Evolutionary conservation across 2,888 invertebrate species (phyloP).

Genomic region (Thelaira solivaga): DNA sequence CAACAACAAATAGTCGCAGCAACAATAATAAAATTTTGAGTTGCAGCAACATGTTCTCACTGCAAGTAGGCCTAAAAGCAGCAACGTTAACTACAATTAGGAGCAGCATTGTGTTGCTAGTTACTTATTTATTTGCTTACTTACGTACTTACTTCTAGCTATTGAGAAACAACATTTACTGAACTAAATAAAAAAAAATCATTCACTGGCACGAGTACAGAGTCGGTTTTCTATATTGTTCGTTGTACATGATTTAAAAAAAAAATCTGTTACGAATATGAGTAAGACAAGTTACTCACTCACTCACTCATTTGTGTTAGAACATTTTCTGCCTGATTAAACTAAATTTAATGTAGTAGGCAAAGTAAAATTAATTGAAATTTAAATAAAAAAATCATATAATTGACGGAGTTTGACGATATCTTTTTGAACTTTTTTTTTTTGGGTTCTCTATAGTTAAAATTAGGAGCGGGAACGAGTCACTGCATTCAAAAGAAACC

Average conservation of each 20-base stretch:
- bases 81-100: conserved; percentile 51
- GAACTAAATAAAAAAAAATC: conserved; percentile 12
- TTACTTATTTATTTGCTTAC: no score
- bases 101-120: conserved; percentile 48
- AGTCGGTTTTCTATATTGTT: conserved; percentile 18
- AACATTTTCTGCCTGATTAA: no score
- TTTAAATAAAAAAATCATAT: no score
- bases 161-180: conserved; percentile 4
- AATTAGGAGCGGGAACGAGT: no score
- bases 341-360: no score
- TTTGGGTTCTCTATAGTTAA: no score
- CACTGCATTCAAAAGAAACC: no score
- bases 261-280: background rate
- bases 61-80: conserved; percentile 64
- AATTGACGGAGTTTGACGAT: no score
- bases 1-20: conserved; percentile 39
- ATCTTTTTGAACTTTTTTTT: no score
- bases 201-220: conserved; percentile 2
- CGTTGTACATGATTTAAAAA: background rate
- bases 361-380: no score
- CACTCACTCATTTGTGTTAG: no score
- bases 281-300: background rate
- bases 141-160: background rate
- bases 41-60: conserved; percentile 52
- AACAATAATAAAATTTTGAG: conserved; percentile 1